Evolutionary conservation across 2,888 invertebrate species (phyloP), one percentile per base, ranked within the genome.

Genomic region (Mimumesa dahlbomi): DNA sequence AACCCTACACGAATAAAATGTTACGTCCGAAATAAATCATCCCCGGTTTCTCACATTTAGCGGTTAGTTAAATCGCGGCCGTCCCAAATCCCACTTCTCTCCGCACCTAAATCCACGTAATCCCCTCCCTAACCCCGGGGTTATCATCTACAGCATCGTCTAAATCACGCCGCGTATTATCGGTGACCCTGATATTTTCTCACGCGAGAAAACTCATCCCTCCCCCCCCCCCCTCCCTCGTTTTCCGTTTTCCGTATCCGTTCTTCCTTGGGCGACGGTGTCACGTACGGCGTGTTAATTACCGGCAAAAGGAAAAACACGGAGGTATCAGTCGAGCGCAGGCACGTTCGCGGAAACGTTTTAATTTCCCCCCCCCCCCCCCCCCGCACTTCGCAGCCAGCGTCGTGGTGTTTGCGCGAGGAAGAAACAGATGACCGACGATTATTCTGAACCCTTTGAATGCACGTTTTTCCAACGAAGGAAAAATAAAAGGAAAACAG

Each of bases 81-180:
- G 13, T 38, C 19, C 14, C 13, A 5, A 34, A 16, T 11, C 18
- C 57, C 9, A n/a, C 34, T 13, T 22, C 11, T 45, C 53, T 25
- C 14, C 25, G 13, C 6, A 14, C 2, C 0, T 29, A 34, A 42
- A 56, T 53, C 46, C 62, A 52, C 53, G 54, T 62, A 49, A 63
- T 68, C 68, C 68, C 53, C 43, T 62, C 7, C 3, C 25, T 71
- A 67, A 70, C 48, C 43, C 57, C 50, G 14, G 25, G 50, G 48
- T 29, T n/a, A 48, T 67, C 59, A 25, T 31, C 42, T 25, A 42
- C 52, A 31, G n/a, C 34, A 31, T 29, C 61, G 40, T 14, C 29
- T 52, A 34, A 40, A 43, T 45, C 57, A 22, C 14, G 16, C 48
- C 48, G 53, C 49, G n/a, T n/a, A 58, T 71, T 68, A 68, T 21